Evolutionary conservation across 2,113 vertebrate species (phyloP), one percentile per base, ranked within the genome.

Genomic region (Sphaerodactylus townsendi): DNA sequence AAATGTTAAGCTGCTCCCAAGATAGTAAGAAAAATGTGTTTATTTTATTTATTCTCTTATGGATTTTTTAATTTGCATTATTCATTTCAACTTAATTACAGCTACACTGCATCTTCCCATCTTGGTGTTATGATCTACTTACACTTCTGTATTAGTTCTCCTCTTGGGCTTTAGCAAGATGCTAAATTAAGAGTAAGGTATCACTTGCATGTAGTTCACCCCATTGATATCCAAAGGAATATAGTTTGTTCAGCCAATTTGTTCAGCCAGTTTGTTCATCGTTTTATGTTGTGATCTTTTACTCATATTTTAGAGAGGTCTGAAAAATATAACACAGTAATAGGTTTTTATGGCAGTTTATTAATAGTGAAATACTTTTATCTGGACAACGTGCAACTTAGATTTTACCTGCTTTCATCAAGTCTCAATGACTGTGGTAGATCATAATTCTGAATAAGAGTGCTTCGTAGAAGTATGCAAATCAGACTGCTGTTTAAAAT

Each of bases 21-120:
- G 80, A 65, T 89, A 90, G 90, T 72, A 79, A 82, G 68, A 86
- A 87, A 87, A 50, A 8, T 10, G 59, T 82, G 15, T 21, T 84
- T 90, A 59, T 66, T 87, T 90, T 86, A 86, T 72, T 85, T 68
- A 44, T 62, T 4, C 15, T n/a, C 21, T 76, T 66, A 65, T 9
- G 48, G 28, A 59, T 46, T 84, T 59, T 44, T 77, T 77, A 33
- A 74, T 74, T 82, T 44, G 35, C 65, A 33, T 59, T 71, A 46
- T 84, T 62, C 33, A 78, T 77, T 76, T 70, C n/a, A 78, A 70
- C 39, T 77, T 77, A 69, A 77, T 77, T 84, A 37, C 19, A 84
- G 28, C n/a, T 69, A 30, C 3, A 41, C 44, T 70, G 56, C 50
- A 5, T 62, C 37, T 62, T 77, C 48, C 77, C 14, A 46, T 78